A percentile compares a stretch with the other conserved stretches of the same genome.
These are phyloP conservation scores for Eristalis tenax DNA, from an alignment of 2,888 invertebrate genomes.

Conservation along the genomic window DNA sequence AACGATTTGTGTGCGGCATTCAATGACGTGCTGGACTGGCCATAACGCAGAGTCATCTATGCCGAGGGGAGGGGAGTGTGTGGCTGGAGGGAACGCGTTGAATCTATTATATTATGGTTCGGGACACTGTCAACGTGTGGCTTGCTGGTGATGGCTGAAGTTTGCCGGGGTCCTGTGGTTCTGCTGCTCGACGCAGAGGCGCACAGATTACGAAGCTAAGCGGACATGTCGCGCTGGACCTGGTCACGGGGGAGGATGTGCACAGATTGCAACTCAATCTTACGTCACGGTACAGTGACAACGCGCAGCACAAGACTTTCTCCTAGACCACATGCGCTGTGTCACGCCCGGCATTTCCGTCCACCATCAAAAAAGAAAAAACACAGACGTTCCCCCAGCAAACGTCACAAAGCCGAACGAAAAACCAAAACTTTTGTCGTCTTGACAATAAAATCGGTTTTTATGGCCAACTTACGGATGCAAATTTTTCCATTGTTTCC, in stretches of 20 bases:
- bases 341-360: slow-evolving; percentile 32
- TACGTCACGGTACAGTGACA: neutral
- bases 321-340: slow-evolving; percentile 45
- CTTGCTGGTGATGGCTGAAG: slow-evolving; percentile 40
- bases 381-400: too few species aligned
- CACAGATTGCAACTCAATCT: neutral
- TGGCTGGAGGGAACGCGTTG: slow-evolving; percentile 1
- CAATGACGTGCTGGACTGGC: slow-evolving; percentile 66
- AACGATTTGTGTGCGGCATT: slow-evolving; percentile 69
- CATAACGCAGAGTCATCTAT: slow-evolving; percentile 59
- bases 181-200: too few species aligned
- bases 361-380: neutral
- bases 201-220: neutral
- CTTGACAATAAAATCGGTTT: slow-evolving; percentile 52
- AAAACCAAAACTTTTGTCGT: slow-evolving; percentile 17
- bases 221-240: too few species aligned
- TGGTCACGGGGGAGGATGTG: too few species aligned
- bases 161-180: slow-evolving; percentile 11
- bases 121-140: neutral
- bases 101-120: slow-evolving; percentile 41
- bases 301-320: neutral
- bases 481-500: slow-evolving; percentile 67
- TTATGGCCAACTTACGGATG: slow-evolving; percentile 56
- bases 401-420: slow-evolving; percentile 6
- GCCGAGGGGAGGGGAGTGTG: neutral